These are phyloP conservation scores for Chrysolina americana DNA, from an alignment of 2,888 invertebrate genomes.

Conservation along the genomic window DNA sequence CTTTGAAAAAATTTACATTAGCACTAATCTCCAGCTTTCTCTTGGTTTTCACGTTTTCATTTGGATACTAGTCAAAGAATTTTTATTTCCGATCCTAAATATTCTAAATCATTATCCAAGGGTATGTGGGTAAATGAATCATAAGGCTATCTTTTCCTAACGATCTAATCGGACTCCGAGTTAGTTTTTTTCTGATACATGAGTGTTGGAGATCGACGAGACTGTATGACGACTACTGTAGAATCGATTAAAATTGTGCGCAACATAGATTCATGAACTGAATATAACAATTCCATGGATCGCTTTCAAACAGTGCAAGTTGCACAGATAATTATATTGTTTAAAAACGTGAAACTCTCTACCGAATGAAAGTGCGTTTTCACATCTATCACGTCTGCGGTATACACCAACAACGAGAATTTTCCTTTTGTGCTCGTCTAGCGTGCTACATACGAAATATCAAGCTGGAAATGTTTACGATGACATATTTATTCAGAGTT, in stretches of 20 bases:
- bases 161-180: too few relatives aligned
- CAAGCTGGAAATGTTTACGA: not conserved
- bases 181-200: too few relatives aligned
- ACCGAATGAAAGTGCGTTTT: constrained; percentile 15
- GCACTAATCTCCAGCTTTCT: too few relatives aligned
- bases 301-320: constrained; percentile 6
- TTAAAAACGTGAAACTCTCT: constrained; percentile 10
- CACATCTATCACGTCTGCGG: constrained; percentile 9
- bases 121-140: too few relatives aligned
- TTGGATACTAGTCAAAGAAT: too few relatives aligned
- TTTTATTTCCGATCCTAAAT: too few relatives aligned
- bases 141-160: too few relatives aligned
- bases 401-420: constrained; percentile 4
- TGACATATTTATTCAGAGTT: not conserved
- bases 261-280: not conserved
- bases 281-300: not conserved
- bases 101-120: too few relatives aligned
- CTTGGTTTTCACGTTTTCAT: too few relatives aligned
- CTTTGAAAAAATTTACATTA: too few relatives aligned
- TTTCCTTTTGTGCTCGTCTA: not conserved
- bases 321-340: constrained; percentile 8
- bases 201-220: too few relatives aligned
- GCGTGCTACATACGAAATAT: constrained; percentile 2
- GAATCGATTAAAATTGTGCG: not conserved
- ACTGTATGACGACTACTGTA: not conserved